Percentiles rank a stretch among this genome's conserved stretches.
These are phyloP conservation scores for Nymphalis io DNA, from an alignment of 1,140 invertebrate genomes.

Conservation along the genomic window DNA sequence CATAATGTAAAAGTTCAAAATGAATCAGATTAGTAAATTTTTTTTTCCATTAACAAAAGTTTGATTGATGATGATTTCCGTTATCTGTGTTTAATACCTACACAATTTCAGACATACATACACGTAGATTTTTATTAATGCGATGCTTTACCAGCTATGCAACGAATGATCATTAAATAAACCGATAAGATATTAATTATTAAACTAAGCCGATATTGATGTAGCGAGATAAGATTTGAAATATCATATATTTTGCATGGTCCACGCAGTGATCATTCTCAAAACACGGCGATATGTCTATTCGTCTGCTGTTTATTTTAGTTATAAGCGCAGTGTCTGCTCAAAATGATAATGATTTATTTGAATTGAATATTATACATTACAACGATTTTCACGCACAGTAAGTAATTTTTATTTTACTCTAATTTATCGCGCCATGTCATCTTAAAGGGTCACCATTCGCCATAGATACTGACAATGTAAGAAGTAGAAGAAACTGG, in stretches of 20 bases:
- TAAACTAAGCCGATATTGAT: background rate
- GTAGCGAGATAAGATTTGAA: background rate
- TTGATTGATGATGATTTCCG: no score
- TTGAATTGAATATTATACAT: conserved; percentile 88
- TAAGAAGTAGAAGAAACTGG: no score
- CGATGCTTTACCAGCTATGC: no score
- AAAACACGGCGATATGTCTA: background rate
- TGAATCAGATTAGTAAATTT: no score
- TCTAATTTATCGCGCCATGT: background rate
- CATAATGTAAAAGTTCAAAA: no score
- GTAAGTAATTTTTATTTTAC: conserved; percentile 70
- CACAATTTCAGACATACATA: no score
- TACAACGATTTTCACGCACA: conserved; percentile 92
- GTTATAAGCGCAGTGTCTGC: conserved; percentile 37
- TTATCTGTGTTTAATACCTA: no score
- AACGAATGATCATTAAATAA: no score
- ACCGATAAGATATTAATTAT: background rate
- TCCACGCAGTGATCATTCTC: background rate
- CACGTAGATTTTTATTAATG: no score
- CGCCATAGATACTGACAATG: no score
- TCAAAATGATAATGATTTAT: conserved; percentile 66
- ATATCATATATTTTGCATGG: background rate
- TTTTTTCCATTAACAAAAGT: no score
- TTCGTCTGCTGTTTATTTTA: conserved; percentile 17
- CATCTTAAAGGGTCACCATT: no score